These are phyloP conservation scores for Chloromyia formosa DNA, from an alignment of 2,888 invertebrate species.

Conservation along the genomic window DNA sequence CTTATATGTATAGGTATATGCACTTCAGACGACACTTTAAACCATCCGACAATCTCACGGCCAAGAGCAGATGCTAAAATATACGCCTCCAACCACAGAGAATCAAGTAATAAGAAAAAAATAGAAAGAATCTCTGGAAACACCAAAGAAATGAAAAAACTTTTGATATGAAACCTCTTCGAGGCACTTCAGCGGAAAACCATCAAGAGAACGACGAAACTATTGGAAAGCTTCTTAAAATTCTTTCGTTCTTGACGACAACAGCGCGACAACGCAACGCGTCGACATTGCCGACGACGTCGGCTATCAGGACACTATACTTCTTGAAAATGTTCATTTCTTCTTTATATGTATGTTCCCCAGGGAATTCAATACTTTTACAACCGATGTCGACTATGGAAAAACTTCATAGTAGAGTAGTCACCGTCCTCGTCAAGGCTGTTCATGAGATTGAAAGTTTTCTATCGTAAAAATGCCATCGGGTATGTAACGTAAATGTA, in stretches of 20 bases:
- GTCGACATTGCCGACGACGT: neutral
- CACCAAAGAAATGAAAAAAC: neutral
- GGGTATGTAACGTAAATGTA: neutral
- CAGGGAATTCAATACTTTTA: slow-evolving; percentile 6
- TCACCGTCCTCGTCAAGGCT: neutral
- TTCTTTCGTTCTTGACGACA: neutral
- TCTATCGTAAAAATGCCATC: slow-evolving; percentile 7
- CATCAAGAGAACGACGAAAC: neutral
- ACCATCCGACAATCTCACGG: neutral
- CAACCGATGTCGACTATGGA: neutral
- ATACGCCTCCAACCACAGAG: neutral
- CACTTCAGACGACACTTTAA: neutral
- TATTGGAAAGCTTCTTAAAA: neutral
- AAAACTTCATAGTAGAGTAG: no score
- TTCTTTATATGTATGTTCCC: neutral
- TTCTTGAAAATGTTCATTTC: neutral
- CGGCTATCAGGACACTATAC: neutral
- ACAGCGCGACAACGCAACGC: neutral
- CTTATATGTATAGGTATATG: neutral
- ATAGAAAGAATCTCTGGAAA: neutral
- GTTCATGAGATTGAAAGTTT: neutral
- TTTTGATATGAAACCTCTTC: neutral
- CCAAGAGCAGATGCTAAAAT: neutral
- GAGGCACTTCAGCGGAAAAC: neutral
- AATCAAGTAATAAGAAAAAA: neutral